Evolutionary conservation across 2,797 vertebrate genomes (phyloP).

Genomic region (Peromyscus eremicus): DNA sequence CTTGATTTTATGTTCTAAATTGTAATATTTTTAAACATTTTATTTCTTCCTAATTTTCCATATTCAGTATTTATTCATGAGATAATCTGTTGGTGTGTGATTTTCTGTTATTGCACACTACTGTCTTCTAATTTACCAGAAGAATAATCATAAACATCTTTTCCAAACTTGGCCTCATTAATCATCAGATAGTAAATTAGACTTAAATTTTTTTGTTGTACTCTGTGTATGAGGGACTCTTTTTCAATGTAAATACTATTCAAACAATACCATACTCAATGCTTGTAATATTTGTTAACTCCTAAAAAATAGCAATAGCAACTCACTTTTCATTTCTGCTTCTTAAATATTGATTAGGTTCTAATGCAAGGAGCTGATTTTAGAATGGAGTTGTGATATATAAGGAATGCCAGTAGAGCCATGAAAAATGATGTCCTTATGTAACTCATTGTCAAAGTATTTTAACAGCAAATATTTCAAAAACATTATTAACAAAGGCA

Average conservation of each 20-base stretch:
- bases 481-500: background rate
- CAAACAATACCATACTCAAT: constrained; percentile 55
- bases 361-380: constrained; percentile 31
- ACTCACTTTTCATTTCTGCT: constrained; percentile 32
- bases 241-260: background rate
- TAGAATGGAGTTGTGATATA: background rate
- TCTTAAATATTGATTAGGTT: constrained; percentile 51
- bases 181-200: background rate
- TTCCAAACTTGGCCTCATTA: background rate
- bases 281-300: background rate
- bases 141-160: background rate
- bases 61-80: background rate
- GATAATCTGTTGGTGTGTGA: background rate
- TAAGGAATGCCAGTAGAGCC: constrained; percentile 14
- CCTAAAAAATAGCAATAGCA: constrained; percentile 26
- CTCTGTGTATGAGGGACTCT: background rate
- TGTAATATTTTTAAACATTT: background rate
- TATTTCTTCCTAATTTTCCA: constrained; percentile 1
- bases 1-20: background rate
- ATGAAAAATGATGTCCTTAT: constrained; percentile 33
- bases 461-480: constrained; percentile 35
- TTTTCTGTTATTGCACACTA: background rate
- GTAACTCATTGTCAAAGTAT: constrained; percentile 17
- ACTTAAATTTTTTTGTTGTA: background rate
- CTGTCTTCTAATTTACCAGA: background rate